Conservation (phyloP, 2,888 invertebrate genomes). For the Amblyteles armatorius region DNA sequence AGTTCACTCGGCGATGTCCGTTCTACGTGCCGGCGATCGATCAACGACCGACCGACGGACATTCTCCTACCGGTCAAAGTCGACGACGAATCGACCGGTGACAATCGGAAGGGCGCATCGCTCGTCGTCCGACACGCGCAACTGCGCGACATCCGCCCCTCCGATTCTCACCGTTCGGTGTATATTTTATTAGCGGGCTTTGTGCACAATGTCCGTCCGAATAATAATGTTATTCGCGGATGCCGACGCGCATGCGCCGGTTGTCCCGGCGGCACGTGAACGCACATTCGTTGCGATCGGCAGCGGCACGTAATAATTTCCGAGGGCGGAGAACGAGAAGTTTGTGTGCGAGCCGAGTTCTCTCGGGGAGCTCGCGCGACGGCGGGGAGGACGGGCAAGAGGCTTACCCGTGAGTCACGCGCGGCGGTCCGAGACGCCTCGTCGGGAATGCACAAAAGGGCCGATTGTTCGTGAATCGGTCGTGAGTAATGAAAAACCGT, state of each 20-base stretch:
- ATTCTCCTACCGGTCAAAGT: conserved; percentile 33
- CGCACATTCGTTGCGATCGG: conserved; percentile 65
- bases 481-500: conserved; percentile 62
- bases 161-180: background rate
- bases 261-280: conserved; percentile 58
- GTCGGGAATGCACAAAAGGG: conserved; percentile 67
- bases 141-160: background rate
- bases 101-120: background rate
- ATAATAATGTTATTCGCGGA: conserved; percentile 55
- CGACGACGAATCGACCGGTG: background rate
- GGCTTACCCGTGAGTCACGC: conserved; percentile 63
- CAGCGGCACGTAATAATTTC: conserved; percentile 65
- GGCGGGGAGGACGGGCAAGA: background rate
- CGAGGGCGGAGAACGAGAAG: conserved; percentile 30
- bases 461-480: conserved; percentile 63
- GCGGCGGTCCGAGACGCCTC: conserved; percentile 54
- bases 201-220: conserved; percentile 33
- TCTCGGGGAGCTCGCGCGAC: conserved; percentile 1
- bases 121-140: too few species aligned
- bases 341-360: conserved; percentile 4
- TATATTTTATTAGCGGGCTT: conserved; percentile 1
- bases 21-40: conserved; percentile 48
- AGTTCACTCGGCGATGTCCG: conserved; percentile 53
- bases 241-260: conserved; percentile 41
- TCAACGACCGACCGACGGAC: conserved; percentile 20